A percentile compares a stretch with the other conserved stretches of the same genome.
Evolutionary conservation across 2,888 invertebrate genomes (phyloP).

Genomic region (Entomobrya multifasciata): DNA sequence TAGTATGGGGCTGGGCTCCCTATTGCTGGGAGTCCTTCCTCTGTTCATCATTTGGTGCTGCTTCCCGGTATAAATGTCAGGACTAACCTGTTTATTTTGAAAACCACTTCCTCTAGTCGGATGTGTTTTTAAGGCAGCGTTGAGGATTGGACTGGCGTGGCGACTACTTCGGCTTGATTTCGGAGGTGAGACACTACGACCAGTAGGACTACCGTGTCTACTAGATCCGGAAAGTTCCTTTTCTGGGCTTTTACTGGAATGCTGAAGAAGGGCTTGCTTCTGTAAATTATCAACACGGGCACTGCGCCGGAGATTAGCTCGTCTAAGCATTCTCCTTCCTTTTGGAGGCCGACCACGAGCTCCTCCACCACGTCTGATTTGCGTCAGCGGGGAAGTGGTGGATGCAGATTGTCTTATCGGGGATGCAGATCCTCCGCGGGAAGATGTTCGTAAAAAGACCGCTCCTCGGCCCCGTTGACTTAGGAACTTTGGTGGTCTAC

Average conservation of each 20-base stretch:
- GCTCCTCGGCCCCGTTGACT: conserved; percentile 18
- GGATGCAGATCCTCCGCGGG: background rate
- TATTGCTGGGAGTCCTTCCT: background rate
- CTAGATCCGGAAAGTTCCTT: conserved; percentile 34
- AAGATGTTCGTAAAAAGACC: background rate
- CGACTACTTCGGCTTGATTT: conserved; percentile 38
- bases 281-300: conserved; percentile 36
- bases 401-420: conserved; percentile 16
- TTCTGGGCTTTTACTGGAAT: conserved; percentile 39
- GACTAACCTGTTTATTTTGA: background rate
- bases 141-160: conserved; percentile 30
- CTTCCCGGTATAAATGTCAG: background rate
- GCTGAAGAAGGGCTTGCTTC: conserved; percentile 24
- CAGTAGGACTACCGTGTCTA: conserved; percentile 26
- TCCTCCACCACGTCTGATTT: conserved; percentile 11
- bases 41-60: background rate
- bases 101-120: background rate
- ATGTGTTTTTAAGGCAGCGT: background rate
- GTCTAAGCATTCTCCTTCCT: background rate
- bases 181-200: conserved; percentile 4
- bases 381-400: background rate
- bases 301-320: conserved; percentile 39
- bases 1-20: conserved; percentile 46
- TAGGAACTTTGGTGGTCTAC: conserved; percentile 48
- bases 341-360: conserved; percentile 31